Percentiles rank a stretch among this genome's conserved stretches.
Conservation (phyloP, 2,797 vertebrate genomes). For the Channa striata region DNA sequence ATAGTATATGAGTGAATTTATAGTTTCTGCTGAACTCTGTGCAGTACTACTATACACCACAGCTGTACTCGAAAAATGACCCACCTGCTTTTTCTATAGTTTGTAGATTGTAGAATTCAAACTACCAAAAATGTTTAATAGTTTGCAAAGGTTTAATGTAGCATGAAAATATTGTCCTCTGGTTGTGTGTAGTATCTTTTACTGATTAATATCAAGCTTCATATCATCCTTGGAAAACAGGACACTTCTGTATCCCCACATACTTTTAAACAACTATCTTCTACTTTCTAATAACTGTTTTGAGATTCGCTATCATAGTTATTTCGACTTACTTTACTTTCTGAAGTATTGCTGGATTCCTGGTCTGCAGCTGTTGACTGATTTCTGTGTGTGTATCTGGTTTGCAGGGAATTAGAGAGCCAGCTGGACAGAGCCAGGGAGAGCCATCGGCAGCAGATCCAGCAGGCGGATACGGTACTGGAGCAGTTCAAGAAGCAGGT, state of each 20-base stretch:
- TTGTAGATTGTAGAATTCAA: slow-evolving; percentile 1
- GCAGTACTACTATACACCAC: too few species aligned
- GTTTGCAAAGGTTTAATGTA: neutral
- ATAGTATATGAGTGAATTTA: neutral
- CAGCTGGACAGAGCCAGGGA: slow-evolving; percentile 88
- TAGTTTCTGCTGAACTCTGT: neutral
- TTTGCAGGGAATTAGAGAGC: slow-evolving; percentile 90
- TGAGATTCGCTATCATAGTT: slow-evolving; percentile 24
- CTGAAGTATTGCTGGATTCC: slow-evolving; percentile 16
- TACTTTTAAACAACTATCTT: slow-evolving; percentile 2
- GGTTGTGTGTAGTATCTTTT: neutral
- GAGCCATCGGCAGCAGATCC: slow-evolving; percentile 90
- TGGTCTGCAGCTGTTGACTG: slow-evolving; percentile 19
- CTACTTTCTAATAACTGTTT: slow-evolving; percentile 17
- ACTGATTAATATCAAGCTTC: neutral
- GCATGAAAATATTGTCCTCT: neutral
- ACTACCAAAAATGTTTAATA: neutral
- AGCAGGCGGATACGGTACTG: slow-evolving; percentile 91
- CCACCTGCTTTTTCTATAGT: neutral
- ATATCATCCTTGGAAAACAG: neutral
- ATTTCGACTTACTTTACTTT: slow-evolving; percentile 3
- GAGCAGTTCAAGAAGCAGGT: slow-evolving; percentile 96
- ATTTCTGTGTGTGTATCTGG: slow-evolving; percentile 42
- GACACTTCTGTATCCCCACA: neutral
- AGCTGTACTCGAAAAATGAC: neutral